A percentile compares a stretch with the other conserved stretches of the same genome.
phyloP scores from a whole-genome alignment of 2,888 invertebrate species.

The Kuschelorhynchus macadamiae region DNA sequence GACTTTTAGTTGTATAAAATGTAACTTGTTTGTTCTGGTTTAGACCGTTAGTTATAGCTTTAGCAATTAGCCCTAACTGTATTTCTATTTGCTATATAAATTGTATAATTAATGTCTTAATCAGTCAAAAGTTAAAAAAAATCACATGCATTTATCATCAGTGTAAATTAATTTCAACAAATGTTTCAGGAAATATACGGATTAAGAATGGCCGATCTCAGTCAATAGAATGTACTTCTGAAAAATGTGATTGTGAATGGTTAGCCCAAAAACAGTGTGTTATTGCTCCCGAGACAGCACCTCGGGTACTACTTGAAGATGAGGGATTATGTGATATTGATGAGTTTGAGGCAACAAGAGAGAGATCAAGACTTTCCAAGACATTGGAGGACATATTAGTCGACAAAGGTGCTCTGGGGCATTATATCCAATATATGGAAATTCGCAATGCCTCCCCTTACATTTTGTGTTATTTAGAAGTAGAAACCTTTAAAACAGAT shows the following conservation, averaged over 20 bases:
- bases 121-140: too few relatives aligned
- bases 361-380: constrained; percentile 78
- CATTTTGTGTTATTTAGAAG: constrained; percentile 83
- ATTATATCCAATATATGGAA: constrained; percentile 90
- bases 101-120: too few relatives aligned
- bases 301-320: constrained; percentile 61
- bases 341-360: constrained; percentile 50
- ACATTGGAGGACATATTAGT: constrained; percentile 81
- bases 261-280: constrained; percentile 4
- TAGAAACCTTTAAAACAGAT: constrained; percentile 76
- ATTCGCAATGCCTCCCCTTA: constrained; percentile 76
- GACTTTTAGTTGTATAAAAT: too few relatives aligned
- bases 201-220: background rate
- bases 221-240: background rate
- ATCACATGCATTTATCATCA: too few relatives aligned
- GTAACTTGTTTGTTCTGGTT: too few relatives aligned
- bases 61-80: too few relatives aligned
- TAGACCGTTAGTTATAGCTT: too few relatives aligned
- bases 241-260: background rate
- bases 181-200: constrained; percentile 3
- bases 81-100: too few relatives aligned
- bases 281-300: constrained; percentile 25
- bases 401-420: constrained; percentile 85
- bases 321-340: constrained; percentile 65
- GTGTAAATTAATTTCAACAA: too few relatives aligned